Conservation (phyloP, 2,888 invertebrate genomes). For the Heterodera filipjevi region DNA sequence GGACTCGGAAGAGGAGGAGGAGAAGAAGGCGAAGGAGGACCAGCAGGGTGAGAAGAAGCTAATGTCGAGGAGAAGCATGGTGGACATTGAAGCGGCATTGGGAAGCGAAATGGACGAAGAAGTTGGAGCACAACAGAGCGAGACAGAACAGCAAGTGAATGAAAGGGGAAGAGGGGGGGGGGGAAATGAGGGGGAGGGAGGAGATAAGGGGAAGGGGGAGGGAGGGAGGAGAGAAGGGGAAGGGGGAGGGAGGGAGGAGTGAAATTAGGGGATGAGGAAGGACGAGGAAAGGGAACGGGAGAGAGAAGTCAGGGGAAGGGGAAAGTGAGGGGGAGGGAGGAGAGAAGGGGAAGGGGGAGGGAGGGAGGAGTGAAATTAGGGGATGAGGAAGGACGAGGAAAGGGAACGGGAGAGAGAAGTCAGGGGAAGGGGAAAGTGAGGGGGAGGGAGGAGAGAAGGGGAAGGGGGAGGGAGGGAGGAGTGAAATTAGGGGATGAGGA, state of each 20-base stretch:
- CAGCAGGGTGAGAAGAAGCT: background rate
- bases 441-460: background rate
- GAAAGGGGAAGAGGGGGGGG: background rate
- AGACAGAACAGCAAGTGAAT: background rate
- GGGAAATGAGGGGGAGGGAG: background rate
- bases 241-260: background rate
- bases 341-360: background rate
- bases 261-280: too few relatives aligned
- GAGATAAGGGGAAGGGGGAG: background rate
- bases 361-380: background rate
- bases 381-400: background rate
- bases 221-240: background rate
- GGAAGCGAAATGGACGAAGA: background rate
- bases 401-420: background rate
- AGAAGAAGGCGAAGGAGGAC: background rate
- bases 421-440: too few relatives aligned
- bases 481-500: too few relatives aligned
- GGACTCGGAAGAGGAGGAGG: slow-evolving; percentile 30
- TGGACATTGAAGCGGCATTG: slow-evolving; percentile 2
- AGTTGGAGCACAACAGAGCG: background rate
- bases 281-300: background rate
- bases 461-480: too few relatives aligned
- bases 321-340: background rate
- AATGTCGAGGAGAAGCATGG: background rate
- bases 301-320: background rate